Base-by-base conservation (phyloP, 2,888 invertebrate genomes). In the Margaritifera margaritifera region DNA sequence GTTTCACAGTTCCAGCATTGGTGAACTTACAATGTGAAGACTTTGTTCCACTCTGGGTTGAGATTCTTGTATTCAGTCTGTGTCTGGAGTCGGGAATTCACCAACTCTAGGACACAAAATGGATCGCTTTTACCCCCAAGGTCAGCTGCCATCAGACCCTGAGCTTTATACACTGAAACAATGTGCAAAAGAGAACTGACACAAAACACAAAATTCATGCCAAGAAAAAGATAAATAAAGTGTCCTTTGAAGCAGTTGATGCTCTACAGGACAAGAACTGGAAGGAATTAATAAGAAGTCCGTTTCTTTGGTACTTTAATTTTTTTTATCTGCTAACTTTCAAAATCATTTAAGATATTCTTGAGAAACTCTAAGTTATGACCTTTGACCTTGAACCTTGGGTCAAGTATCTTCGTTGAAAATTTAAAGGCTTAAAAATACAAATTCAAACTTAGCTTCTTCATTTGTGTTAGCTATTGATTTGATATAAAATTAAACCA, bases 21-120 rank as follows among this genome's bases (percentile, higher is more conserved):
- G 22, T 42, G 6, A 56, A 93, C 95, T 93, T 91, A 97, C 96
- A 99, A 98, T 59, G 96, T 97, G 89, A 99, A 99, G 80, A 98
- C 96, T 91, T 99, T 99, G 92, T 98, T 97, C 99, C 99, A 99
- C 79, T 94, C 96, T 0, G 99, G 99, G 66, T 94, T 92, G 27
- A 99, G 91, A 0, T 99, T 99, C 90, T 99, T 98, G 90, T 99
- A 99, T 90, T 99, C 98, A 0, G 99, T 99, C 89, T 99, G 98
- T 0, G 99, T 99, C 90, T 99, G 98, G 53, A 99, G 91, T 64
- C 99, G 93, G 1, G 97, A 94, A 88, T 99, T 99, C 20, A 96
- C 95, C 75, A 99, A 91, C 89, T 99, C 98, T 25, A 99, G 90
- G 0, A 99, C 98, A 90, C 98, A 98, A 91, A 99, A 99, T 0